Evolutionary conservation across 1,140 invertebrate genomes (phyloP), one percentile per base, ranked within the genome.

Genomic region (Drosophila pseudoobscura): DNA sequence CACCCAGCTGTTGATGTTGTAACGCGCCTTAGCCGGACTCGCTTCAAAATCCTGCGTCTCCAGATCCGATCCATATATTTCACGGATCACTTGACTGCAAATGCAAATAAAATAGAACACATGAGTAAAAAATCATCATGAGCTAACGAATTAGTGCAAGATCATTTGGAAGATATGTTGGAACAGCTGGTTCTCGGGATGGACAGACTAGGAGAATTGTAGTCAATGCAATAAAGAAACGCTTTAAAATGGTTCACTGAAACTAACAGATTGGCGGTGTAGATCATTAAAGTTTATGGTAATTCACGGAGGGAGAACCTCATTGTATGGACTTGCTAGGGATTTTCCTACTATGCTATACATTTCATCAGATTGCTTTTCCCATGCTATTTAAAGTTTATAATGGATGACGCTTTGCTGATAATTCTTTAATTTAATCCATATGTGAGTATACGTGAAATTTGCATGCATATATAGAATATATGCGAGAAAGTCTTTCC

Each of bases 1-100:
- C 0, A 96, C 95, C 95, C 95, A 96, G 8, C 88, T 49, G 49
- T 96, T 96, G 8, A 96, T 94, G 1, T 80, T 69, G 3, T 92
- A 57, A 45, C 91, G 91, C 0, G 94, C 92, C 1, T 72, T 58
- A 6, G 63, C 73, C 0, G 92, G 78, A 49, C 93, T 87, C 0
- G 62, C 62, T 8, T 65, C 64, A 77, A 95, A 96, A 61, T 96
- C 93, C 2, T 94, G 80, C 68, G 91, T 93, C 6, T 93, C 75
- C 3, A 94, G 74, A 15, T 94, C 93, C 43, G 92, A 93, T 2
- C 91, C 88, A 74, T 95, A 95, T 0, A 93, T 77, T 0, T 91
- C 74, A 3, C 90, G 61, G 15, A 92, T 92, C 1, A 93, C 92
- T 20, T 87, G 62, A 13, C 89, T 91, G 69, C 2, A 75, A 77